A percentile compares a stretch with the other conserved stretches of the same genome.
These are phyloP conservation scores for Camarhynchus parvulus DNA, from an alignment of 2,113 vertebrate genomes.

Conservation along the genomic window DNA sequence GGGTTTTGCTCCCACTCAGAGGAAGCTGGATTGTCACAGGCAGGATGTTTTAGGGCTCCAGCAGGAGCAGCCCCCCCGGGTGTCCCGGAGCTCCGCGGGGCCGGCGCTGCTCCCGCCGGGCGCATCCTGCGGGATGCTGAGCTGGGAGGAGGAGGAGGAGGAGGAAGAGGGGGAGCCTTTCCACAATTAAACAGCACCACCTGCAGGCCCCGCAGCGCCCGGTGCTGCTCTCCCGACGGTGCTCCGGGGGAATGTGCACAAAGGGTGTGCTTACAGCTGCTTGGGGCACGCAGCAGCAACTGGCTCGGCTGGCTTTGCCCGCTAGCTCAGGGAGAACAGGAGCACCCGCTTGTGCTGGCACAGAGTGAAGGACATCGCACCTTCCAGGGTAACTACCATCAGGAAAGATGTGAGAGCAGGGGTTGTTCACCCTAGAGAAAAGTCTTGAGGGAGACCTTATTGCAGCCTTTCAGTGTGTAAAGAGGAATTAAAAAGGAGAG, in stretches of 20 bases:
- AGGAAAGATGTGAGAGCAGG: neutral
- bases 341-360: accelerated
- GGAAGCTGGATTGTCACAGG: no score
- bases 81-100: accelerated
- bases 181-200: constrained; percentile 44
- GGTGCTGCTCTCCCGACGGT: accelerated
- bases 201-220: neutral
- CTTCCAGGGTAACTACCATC: neutral
- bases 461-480: neutral
- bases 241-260: accelerated
- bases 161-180: neutral
- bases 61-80: accelerated
- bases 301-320: neutral
- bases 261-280: accelerated
- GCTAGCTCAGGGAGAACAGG: accelerated
- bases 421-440: neutral
- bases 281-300: no score
- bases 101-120: neutral
- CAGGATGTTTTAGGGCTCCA: neutral
- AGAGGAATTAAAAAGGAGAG: neutral
- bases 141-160: neutral
- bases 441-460: neutral
- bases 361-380: neutral
- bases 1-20: no score
- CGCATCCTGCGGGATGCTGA: accelerated